Conservation (phyloP, 53 echinoderm and acorn worm species). For the Paracentrotus lividus region DNA sequence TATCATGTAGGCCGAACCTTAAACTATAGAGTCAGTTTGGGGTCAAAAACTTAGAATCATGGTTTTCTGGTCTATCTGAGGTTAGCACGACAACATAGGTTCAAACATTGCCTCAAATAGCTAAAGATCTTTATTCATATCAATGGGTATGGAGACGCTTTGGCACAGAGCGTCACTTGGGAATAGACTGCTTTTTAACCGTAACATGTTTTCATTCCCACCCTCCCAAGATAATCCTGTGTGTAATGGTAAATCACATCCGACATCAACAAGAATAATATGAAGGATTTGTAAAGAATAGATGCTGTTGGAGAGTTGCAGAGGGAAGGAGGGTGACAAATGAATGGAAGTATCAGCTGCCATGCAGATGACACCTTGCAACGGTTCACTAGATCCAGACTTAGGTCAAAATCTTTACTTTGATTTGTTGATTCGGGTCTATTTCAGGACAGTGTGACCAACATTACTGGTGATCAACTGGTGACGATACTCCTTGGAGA, state of each 20-base stretch:
- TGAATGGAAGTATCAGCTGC: slow-evolving; percentile 13
- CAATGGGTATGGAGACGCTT: too few species aligned
- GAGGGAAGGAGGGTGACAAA: neutral
- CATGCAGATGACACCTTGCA: neutral
- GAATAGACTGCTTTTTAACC: neutral
- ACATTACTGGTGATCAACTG: too few species aligned
- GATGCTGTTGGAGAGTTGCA: neutral
- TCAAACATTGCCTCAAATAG: too few species aligned
- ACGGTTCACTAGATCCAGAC: neutral
- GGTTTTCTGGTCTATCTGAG: too few species aligned
- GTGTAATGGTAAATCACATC: slow-evolving; percentile 13
- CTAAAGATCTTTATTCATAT: too few species aligned
- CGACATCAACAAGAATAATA: neutral
- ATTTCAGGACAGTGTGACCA: neutral
- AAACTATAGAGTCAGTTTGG: too few species aligned
- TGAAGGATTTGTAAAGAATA: neutral
- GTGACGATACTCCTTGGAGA: too few species aligned
- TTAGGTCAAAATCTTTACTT: neutral
- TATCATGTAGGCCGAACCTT: too few species aligned
- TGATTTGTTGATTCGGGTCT: neutral
- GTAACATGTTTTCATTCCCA: neutral
- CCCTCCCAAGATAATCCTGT: neutral
- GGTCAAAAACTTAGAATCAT: too few species aligned
- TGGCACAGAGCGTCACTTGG: too few species aligned
- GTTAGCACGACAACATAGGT: too few species aligned